phyloP scores from a whole-genome alignment of 2,888 invertebrate genomes.

The Nomada lathburiana region DNA sequence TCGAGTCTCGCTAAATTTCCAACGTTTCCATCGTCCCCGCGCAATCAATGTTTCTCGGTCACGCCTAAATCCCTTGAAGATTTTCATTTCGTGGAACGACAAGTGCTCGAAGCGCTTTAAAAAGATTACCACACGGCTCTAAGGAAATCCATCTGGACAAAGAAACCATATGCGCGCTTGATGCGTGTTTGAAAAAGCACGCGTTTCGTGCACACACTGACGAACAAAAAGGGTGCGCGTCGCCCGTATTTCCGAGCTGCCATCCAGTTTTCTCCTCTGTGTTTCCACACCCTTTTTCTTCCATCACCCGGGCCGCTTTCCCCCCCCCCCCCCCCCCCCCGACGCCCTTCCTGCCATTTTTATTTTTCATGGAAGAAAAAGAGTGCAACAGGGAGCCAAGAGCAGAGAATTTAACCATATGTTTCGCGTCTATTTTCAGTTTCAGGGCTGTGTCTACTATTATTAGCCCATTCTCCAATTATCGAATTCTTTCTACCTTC shows the following conservation, averaged over 20 bases:
- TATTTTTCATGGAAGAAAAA: constrained; percentile 13
- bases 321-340: constrained; percentile 32
- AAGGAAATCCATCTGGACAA: constrained; percentile 43
- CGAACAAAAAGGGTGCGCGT: constrained; percentile 42
- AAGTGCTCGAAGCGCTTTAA: constrained; percentile 31
- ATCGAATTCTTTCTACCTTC: not conserved
- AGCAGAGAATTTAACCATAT: not conserved
- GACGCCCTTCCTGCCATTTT: constrained; percentile 9
- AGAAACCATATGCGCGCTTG: constrained; percentile 33
- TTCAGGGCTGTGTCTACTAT: not conserved
- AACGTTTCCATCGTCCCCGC: too few relatives aligned
- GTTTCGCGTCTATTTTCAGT: constrained; percentile 2
- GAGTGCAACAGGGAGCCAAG: not conserved
- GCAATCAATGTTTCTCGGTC: too few relatives aligned
- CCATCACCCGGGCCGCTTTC: constrained; percentile 28
- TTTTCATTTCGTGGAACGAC: constrained; percentile 26
- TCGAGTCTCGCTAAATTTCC: too few relatives aligned
- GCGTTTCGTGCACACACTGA: constrained; percentile 35
- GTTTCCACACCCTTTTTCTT: constrained; percentile 31
- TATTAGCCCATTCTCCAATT: not conserved
- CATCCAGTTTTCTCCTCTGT: constrained; percentile 32
- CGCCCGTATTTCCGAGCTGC: constrained; percentile 47
- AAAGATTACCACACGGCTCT: constrained; percentile 17
- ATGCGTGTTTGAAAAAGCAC: constrained; percentile 25
- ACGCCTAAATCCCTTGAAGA: not conserved